Conservation (phyloP, 2,888 invertebrate species). For the Tetragnatha montana region DNA sequence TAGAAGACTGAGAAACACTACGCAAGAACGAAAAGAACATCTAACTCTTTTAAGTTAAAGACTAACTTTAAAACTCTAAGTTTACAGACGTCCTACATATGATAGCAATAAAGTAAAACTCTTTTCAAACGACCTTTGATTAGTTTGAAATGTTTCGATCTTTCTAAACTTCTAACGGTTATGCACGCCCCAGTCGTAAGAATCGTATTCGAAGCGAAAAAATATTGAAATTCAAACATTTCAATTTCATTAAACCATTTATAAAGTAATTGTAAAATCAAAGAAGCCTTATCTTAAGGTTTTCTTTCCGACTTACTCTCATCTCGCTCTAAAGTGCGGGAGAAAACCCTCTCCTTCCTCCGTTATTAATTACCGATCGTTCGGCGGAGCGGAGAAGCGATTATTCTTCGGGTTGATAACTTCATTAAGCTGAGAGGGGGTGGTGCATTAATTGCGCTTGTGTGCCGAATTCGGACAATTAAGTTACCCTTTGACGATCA, state of each 20-base stretch:
- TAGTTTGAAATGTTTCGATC: no score
- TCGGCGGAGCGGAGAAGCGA: neutral
- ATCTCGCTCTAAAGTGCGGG: neutral
- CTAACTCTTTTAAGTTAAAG: no score
- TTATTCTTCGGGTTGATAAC: conserved; percentile 19
- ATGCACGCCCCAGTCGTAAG: no score
- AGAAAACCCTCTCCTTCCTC: neutral
- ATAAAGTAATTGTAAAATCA: neutral
- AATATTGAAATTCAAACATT: neutral
- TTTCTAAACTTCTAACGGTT: no score
- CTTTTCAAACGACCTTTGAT: no score
- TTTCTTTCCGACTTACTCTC: neutral
- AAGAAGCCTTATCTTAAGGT: neutral
- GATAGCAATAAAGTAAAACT: no score
- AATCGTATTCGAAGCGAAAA: no score
- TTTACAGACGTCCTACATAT: no score
- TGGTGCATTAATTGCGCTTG: conserved; percentile 15
- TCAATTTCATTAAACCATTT: neutral
- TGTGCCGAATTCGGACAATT: neutral
- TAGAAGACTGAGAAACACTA: no score
- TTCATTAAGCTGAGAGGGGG: conserved; percentile 1
- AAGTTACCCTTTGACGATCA: neutral
- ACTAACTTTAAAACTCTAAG: no score
- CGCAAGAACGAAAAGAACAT: no score
- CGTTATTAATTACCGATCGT: conserved; percentile 21